Evolutionary conservation across 2,888 invertebrate genomes (phyloP), one percentile per base, ranked within the genome.

Genomic region (Boloria euphrosyne): DNA sequence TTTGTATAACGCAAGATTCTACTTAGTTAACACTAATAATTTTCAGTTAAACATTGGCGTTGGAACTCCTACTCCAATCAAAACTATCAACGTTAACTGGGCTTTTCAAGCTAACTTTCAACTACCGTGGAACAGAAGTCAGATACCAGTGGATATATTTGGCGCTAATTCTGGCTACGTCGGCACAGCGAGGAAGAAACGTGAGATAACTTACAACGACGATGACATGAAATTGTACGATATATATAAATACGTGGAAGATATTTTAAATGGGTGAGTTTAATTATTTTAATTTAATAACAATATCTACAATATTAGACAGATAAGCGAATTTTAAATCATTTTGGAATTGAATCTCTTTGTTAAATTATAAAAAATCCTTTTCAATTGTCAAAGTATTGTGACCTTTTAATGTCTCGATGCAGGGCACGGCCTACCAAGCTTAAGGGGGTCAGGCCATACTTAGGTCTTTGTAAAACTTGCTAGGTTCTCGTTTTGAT

Each of bases 31-130:
- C 14, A 0, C 44, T 3, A 47, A 4, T 43, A 52, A 46, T 52
- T 86, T 84, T n/a, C 82, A 92, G 92, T 81, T 90, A 54, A 91
- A 91, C 72, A 80, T 78, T 0, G 92, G 92, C 0, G 62, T 92
- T 0, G 89, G 85, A 0, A 85, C 89, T 1, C 92, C 92, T 3
- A 85, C 86, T 1, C 80, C 83, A 1, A 76, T 81, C 0, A 83
- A 86, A 53, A 78, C 80, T 50, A 76, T 92, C 6, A 85, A 84
- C 70, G 65, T 92, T 0, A 92, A 92, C 76, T 91, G 84, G 77
- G 91, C 88, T 0, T 83, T 92, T 68, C 93, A 93, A 79, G 86
- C 89, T 1, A 92, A 92, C 71, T 92, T 92, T 72, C 85, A 87
- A 47, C 79, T 91, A 0, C 93, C 93, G 0, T 91, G 90, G 89